Conservation (phyloP, 2,888 invertebrate species). For the Pterobdella sp. region DNA sequence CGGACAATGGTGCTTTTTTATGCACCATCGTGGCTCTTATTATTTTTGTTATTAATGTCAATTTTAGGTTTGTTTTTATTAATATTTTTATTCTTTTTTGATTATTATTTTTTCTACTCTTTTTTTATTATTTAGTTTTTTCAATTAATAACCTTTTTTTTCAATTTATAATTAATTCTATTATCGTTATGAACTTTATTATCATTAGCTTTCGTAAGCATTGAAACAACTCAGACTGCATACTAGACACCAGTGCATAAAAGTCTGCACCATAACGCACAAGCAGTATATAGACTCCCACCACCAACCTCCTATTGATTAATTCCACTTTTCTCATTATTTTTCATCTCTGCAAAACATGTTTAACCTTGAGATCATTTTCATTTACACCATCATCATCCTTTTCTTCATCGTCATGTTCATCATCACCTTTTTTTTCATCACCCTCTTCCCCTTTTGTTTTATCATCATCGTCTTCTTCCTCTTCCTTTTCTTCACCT, state of each 20-base stretch:
- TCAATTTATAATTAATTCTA: neutral
- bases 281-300: too few relatives aligned
- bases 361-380: neutral
- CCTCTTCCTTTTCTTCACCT: neutral
- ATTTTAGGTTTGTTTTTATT: neutral
- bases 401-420: neutral
- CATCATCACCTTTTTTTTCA: neutral
- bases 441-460: neutral
- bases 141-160: too few relatives aligned
- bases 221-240: too few relatives aligned
- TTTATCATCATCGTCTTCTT: neutral
- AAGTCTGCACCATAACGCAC: too few relatives aligned
- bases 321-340: neutral
- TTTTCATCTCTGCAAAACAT: neutral
- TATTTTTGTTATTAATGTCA: neutral
- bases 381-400: neutral
- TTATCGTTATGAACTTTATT: neutral
- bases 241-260: too few relatives aligned
- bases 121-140: too few relatives aligned
- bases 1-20: conserved; percentile 10
- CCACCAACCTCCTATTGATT: neutral
- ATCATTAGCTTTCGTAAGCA: neutral
- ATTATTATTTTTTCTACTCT: too few relatives aligned
- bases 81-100: neutral
- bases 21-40: neutral